Percentiles rank a stretch among this genome's conserved stretches.
phyloP scores from a whole-genome alignment of 2,797 vertebrate species.

The Microtus obscurus region DNA sequence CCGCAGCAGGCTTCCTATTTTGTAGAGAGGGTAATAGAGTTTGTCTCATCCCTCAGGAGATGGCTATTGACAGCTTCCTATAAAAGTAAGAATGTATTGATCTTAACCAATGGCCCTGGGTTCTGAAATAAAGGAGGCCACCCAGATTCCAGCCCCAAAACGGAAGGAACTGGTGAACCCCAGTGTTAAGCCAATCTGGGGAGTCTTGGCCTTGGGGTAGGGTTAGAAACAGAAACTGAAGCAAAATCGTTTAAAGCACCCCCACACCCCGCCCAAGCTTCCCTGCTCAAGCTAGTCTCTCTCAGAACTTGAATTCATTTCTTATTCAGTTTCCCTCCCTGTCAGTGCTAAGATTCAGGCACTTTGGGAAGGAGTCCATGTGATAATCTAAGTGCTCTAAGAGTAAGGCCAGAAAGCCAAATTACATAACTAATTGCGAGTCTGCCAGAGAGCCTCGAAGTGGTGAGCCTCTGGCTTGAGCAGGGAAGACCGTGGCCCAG shows the following conservation, averaged over 20 bases:
- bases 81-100: neutral
- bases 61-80: neutral
- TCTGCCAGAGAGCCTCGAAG: slow-evolving; percentile 73
- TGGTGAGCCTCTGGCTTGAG: slow-evolving; percentile 9
- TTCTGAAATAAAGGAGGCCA: neutral
- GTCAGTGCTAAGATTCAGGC: slow-evolving; percentile 77
- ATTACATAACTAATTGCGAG: slow-evolving; percentile 38
- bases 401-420: slow-evolving; percentile 83
- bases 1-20: neutral
- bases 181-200: neutral
- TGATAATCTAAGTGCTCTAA: slow-evolving; percentile 81
- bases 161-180: slow-evolving; percentile 42
- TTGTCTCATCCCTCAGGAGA: slow-evolving; percentile 40
- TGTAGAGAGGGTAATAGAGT: slow-evolving; percentile 23
- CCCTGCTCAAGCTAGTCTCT: slow-evolving; percentile 69
- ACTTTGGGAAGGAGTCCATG: slow-evolving; percentile 79
- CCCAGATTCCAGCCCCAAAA: rapidly evolving
- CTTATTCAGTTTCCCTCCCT: slow-evolving; percentile 81
- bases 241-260: slow-evolving; percentile 73
- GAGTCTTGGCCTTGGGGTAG: slow-evolving; percentile 67
- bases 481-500: neutral
- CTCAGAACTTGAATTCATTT: slow-evolving; percentile 75
- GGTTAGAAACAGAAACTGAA: slow-evolving; percentile 66
- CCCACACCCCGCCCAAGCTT: neutral
- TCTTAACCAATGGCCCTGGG: neutral